A percentile compares a stretch with the other conserved stretches of the same genome.
Conservation (phyloP, 2,888 invertebrate species). For the Cerastis rubricosa region DNA sequence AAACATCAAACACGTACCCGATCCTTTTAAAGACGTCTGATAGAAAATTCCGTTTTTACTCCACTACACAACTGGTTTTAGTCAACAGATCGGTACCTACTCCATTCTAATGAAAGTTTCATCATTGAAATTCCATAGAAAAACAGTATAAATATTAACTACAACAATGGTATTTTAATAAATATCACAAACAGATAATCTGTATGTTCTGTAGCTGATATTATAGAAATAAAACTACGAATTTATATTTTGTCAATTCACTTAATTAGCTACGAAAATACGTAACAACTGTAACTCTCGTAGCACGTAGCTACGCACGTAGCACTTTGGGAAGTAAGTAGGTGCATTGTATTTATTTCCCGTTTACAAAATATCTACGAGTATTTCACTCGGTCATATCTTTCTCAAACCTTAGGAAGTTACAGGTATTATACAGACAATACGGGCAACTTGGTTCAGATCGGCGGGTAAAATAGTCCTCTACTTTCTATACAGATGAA, state of each 20-base stretch:
- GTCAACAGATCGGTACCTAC: background rate
- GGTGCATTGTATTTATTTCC: background rate
- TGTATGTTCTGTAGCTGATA: background rate
- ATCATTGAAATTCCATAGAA: background rate
- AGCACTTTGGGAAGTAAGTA: background rate
- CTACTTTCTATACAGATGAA: background rate
- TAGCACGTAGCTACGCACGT: constrained; percentile 10
- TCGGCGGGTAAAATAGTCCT: background rate
- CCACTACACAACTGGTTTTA: constrained; percentile 7
- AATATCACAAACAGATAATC: background rate
- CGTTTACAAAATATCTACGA: background rate
- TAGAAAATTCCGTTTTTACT: constrained; percentile 31
- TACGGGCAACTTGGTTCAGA: background rate
- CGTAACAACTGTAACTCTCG: constrained; percentile 17
- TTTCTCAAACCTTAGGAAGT: background rate
- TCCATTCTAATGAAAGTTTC: constrained; percentile 1
- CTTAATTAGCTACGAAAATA: constrained; percentile 10
- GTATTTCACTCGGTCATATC: background rate
- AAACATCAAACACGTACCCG: constrained; percentile 17
- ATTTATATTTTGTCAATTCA: background rate
- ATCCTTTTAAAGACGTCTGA: constrained; percentile 25
- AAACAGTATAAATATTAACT: background rate
- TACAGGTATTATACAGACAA: background rate
- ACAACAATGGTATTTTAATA: background rate
- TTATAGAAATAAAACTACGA: background rate